phyloP scores from a whole-genome alignment of 2,113 vertebrate genomes.

The Pachypanchax playfairii region DNA sequence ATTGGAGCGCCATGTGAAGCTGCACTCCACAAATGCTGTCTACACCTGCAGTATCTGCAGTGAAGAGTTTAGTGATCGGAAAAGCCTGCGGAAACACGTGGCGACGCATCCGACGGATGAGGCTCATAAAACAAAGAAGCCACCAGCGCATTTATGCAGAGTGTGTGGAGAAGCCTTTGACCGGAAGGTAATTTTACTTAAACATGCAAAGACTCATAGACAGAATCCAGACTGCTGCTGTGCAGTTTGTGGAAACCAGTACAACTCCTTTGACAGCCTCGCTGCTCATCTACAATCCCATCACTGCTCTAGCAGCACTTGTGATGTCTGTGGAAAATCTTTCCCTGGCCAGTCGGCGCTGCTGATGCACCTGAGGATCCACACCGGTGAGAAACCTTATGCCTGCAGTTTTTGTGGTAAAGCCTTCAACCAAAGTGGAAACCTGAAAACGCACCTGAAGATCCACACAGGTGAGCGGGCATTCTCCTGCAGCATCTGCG shows the following conservation, averaged over 20 bases:
- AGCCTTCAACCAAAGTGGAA: slow-evolving; percentile 61
- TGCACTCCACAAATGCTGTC: slow-evolving; percentile 8
- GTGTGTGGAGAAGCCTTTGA: slow-evolving; percentile 46
- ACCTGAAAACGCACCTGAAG: slow-evolving; percentile 77
- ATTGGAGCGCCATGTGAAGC: slow-evolving; percentile 48
- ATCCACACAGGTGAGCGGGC: slow-evolving; percentile 74
- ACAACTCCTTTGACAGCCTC: slow-evolving; percentile 40
- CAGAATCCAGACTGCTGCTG: slow-evolving; percentile 39
- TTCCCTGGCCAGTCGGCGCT: slow-evolving; percentile 62
- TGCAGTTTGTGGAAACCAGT: slow-evolving; percentile 56
- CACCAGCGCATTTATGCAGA: slow-evolving; percentile 28
- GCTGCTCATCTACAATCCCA: slow-evolving; percentile 42
- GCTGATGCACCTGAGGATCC: slow-evolving; percentile 80
- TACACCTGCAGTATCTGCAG: slow-evolving; percentile 39
- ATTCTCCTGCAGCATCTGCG: slow-evolving; percentile 62
- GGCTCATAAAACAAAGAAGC: neutral
- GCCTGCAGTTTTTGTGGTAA: slow-evolving; percentile 74
- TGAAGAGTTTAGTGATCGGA: slow-evolving; percentile 20
- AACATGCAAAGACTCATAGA: slow-evolving; percentile 46
- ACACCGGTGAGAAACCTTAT: slow-evolving; percentile 76
- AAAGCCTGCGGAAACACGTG: slow-evolving; percentile 47
- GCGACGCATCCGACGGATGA: neutral
- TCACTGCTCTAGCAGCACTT: slow-evolving; percentile 32
- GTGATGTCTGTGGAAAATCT: slow-evolving; percentile 72
- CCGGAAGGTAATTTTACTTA: slow-evolving; percentile 30